These are phyloP conservation scores for Betta splendens DNA, from an alignment of 2,797 vertebrate genomes.

Conservation along the genomic window DNA sequence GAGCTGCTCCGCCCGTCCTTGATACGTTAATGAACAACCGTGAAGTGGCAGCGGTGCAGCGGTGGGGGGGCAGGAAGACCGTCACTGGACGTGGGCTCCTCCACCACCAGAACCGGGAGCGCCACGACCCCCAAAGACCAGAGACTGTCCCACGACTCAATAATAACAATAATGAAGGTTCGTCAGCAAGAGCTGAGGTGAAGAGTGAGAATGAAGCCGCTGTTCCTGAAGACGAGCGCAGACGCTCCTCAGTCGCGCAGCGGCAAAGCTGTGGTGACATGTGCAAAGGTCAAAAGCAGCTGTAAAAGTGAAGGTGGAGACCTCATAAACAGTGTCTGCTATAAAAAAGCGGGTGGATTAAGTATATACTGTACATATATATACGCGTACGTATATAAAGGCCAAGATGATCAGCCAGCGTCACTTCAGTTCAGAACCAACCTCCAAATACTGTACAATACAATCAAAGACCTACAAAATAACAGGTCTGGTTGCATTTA, in stretches of 20 bases:
- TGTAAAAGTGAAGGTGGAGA: slow-evolving; percentile 69
- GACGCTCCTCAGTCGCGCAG: background rate
- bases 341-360: slow-evolving; percentile 77
- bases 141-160: too few species aligned
- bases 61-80: slow-evolving; percentile 38
- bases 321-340: slow-evolving; percentile 73
- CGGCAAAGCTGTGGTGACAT: slow-evolving; percentile 12
- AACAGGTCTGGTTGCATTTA: too few species aligned
- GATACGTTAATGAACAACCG: slow-evolving; percentile 81
- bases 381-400: too few species aligned
- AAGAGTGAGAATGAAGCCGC: slow-evolving; percentile 4
- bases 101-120: too few species aligned
- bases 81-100: slow-evolving; percentile 45
- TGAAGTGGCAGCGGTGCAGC: slow-evolving; percentile 26
- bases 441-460: background rate
- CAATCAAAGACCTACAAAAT: too few species aligned
- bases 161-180: too few species aligned
- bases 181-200: background rate
- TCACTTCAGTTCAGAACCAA: slow-evolving; percentile 19
- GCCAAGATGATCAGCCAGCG: slow-evolving; percentile 35
- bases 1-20: slow-evolving; percentile 44
- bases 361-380: too few species aligned
- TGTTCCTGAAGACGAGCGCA: too few species aligned
- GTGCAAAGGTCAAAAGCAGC: slow-evolving; percentile 71
- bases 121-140: too few species aligned